A percentile compares a stretch with the other conserved stretches of the same genome.
Evolutionary conservation across 1,140 invertebrate genomes (phyloP).

Genomic region (Brachionus calyciflorus): DNA sequence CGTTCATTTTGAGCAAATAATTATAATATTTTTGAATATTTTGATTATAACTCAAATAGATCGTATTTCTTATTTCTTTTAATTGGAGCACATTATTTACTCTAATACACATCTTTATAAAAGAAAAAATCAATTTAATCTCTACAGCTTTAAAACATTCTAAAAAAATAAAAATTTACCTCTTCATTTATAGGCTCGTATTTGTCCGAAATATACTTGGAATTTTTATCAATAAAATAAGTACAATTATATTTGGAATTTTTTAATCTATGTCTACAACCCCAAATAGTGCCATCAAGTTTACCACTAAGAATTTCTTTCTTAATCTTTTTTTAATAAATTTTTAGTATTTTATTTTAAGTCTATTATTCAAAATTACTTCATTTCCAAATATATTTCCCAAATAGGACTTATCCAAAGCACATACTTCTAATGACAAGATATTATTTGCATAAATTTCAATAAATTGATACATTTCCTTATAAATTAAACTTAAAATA

Average conservation of each 20-base stretch:
- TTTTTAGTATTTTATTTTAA: background rate
- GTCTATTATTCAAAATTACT: background rate
- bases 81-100: constrained; percentile 36
- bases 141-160: background rate
- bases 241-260: background rate
- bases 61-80: background rate
- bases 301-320: background rate
- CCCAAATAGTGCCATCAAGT: constrained; percentile 16
- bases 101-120: constrained; percentile 37
- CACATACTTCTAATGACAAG: background rate
- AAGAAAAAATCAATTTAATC: background rate
- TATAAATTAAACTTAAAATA: background rate
- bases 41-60: background rate
- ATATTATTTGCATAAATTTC: constrained; percentile 31
- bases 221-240: constrained; percentile 36
- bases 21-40: background rate
- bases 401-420: background rate
- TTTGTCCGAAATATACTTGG: constrained; percentile 3
- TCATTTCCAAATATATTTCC: constrained; percentile 29
- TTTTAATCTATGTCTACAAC: constrained; percentile 34
- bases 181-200: constrained; percentile 23
- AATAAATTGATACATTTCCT: background rate
- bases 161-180: background rate
- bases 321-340: background rate
- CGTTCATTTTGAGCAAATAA: background rate